A percentile compares a stretch with the other conserved stretches of the same genome.
Evolutionary conservation across 2,797 vertebrate species (phyloP).

Genomic region (Crocodylus rhombifer): DNA sequence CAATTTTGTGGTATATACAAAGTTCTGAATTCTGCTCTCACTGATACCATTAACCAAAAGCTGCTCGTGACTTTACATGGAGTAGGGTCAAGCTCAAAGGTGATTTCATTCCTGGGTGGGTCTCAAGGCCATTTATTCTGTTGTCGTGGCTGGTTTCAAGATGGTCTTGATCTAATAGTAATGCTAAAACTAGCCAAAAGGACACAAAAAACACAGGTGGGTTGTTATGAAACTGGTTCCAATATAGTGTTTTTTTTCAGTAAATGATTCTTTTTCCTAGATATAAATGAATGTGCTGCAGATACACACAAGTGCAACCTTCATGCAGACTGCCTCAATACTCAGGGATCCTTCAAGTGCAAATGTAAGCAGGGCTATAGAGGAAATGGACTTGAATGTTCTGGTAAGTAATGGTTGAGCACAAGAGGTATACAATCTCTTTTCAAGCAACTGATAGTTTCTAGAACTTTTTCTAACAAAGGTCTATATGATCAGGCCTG

Average conservation of each 20-base stretch:
- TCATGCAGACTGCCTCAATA: conserved; percentile 93
- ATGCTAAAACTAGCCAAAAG: background rate
- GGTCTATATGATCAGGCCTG: background rate
- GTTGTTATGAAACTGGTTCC: background rate
- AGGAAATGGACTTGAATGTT: conserved; percentile 91
- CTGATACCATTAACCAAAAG: background rate
- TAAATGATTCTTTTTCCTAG: conserved; percentile 80
- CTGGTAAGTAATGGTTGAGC: conserved; percentile 84
- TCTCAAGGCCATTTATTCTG: too few species aligned
- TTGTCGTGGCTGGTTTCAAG: background rate
- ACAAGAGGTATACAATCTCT: background rate
- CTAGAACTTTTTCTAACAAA: background rate
- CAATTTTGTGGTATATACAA: too few species aligned
- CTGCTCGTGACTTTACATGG: background rate
- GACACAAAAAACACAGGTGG: background rate
- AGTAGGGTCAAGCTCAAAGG: background rate
- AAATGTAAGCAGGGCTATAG: conserved; percentile 92
- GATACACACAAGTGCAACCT: conserved; percentile 87
- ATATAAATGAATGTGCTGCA: conserved; percentile 90
- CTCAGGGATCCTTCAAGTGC: conserved; percentile 92
- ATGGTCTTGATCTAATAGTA: background rate
- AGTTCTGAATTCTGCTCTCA: background rate
- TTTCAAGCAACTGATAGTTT: background rate
- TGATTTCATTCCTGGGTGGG: too few species aligned
- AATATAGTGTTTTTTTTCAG: background rate